Base-by-base conservation (phyloP, 2,888 invertebrate species). In the Sceliomorpha sp. region DNA sequence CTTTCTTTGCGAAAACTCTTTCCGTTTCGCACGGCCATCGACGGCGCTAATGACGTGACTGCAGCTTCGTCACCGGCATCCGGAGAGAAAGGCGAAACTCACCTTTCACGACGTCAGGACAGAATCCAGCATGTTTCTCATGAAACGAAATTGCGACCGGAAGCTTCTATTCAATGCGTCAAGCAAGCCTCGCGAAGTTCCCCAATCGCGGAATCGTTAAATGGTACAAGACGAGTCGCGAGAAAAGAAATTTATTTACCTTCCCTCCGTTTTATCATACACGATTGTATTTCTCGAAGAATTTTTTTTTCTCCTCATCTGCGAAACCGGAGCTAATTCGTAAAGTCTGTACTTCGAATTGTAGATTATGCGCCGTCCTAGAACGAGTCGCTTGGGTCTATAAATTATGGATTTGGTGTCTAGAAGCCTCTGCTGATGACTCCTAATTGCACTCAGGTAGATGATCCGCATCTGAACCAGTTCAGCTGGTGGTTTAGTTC, bases 81-180 rank as follows among this genome's bases (percentile, higher is more conserved):
- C 77, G 75, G 82, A 75, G 83, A 81, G 86, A 87, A 87, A 87
- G 85, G 82, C 80, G 79, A 75, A 78, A 78, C 59, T 63, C 60
- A 45, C 72, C 69, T 63, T 69, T 69, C 63, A 69, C 69, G 69
- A 53, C 12, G 31, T 20, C 45, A 13, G 12, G 42, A 34, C 17
- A 40, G 20, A 44, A 15, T 4, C 14, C n/a, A 31, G 27, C 37
- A 14, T 32, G 50, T 69, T 72, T 72, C 69, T 67, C 69, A 59
- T 40, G 62, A 67, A 70, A 51, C 59, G 59, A 70, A 69, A 72
- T 66, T 59, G 60, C 70, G 66, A 69, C 66, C 72, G 66, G 72
- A 70, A 55, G 72, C 26, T 26, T 14, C 45, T 42, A 56, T 59
- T 24, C 48, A 29, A 59, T 64, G 10, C 9, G 32, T 42, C 20